phyloP scores from a whole-genome alignment of 2,797 vertebrate species.

The Podarcis siculus region DNA sequence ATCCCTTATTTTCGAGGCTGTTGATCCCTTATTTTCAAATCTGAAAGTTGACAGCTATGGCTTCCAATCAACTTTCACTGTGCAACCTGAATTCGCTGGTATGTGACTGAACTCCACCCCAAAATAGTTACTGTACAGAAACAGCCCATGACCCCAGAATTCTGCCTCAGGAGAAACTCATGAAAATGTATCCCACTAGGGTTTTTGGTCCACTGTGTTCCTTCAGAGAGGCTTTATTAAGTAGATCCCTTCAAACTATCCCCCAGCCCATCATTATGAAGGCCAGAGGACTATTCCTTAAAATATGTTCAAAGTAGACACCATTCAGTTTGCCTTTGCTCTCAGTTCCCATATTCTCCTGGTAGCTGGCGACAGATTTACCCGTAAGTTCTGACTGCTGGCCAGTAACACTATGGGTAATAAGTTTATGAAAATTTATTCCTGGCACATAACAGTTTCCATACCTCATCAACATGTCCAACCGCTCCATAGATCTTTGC shows the following conservation, averaged over 20 bases:
- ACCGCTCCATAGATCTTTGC: slow-evolving; percentile 92
- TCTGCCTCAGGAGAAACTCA: neutral
- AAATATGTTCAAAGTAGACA: neutral
- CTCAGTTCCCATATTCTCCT: neutral
- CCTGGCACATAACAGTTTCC: slow-evolving; percentile 19
- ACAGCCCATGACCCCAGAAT: neutral
- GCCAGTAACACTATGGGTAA: neutral
- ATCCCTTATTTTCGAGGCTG: no score
- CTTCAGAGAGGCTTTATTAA: neutral
- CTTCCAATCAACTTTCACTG: no score
- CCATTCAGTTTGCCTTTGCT: neutral
- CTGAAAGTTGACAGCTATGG: no score
- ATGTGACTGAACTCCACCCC: no score
- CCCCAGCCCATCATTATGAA: neutral
- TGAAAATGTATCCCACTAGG: neutral
- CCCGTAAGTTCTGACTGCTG: neutral
- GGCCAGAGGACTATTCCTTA: neutral
- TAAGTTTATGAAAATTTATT: neutral
- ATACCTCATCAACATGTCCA: slow-evolving; percentile 89
- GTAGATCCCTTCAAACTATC: neutral
- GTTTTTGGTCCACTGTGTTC: neutral
- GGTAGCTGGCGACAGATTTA: neutral
- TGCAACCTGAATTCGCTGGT: no score
- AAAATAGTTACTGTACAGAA: no score
- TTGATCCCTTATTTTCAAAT: no score